phyloP scores from a whole-genome alignment of 2,113 vertebrate species.

The Chroicocephalus ridibundus region DNA sequence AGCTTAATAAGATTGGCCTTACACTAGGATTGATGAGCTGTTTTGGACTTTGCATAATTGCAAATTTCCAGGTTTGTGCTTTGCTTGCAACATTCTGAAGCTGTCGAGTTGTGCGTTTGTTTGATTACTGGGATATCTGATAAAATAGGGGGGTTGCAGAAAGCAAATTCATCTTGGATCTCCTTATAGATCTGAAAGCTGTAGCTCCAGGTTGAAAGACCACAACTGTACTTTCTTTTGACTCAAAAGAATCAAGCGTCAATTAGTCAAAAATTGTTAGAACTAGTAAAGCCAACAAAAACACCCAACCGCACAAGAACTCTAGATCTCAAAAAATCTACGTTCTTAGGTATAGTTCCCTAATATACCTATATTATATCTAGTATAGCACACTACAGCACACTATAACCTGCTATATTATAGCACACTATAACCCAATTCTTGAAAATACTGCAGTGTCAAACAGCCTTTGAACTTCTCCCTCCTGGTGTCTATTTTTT shows the following conservation, averaged over 20 bases:
- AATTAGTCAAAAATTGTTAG: not conserved
- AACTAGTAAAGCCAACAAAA: not conserved
- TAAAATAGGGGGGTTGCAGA: not conserved
- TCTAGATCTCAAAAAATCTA: not conserved
- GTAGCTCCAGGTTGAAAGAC: not conserved
- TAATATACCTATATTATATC: not conserved
- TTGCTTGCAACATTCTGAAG: not conserved
- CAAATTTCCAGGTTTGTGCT: constrained; percentile 88
- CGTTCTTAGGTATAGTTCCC: not conserved
- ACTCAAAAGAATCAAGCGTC: not conserved
- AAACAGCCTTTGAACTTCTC: not conserved
- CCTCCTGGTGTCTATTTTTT: not conserved
- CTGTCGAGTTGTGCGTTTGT: not conserved
- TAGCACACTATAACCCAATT: not conserved
- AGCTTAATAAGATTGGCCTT: constrained; percentile 79
- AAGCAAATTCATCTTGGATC: not conserved
- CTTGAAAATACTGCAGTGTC: not conserved
- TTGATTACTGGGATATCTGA: not conserved
- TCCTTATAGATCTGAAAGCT: not conserved
- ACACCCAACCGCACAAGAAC: not conserved
- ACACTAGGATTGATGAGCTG: constrained; percentile 82
- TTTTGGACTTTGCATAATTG: constrained; percentile 88
- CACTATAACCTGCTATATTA: not conserved
- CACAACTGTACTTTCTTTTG: not conserved
- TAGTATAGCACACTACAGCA: not conserved